phyloP scores from a whole-genome alignment of 2,113 vertebrate genomes.

The Phylloscopus trochilus region DNA sequence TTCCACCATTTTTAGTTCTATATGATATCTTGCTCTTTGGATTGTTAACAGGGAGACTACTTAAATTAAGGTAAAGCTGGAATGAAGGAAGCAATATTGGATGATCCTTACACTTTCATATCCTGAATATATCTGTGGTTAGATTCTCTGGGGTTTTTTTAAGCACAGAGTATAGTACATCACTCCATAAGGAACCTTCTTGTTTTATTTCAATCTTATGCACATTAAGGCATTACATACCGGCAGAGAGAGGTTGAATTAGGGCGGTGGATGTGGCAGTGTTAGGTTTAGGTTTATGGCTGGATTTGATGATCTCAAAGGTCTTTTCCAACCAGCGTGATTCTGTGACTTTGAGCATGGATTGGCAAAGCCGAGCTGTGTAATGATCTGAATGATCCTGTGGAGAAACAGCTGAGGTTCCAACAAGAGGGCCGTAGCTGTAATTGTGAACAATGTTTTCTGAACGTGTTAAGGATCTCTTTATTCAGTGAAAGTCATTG shows the following conservation, averaged over 20 bases:
- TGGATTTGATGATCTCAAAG: neutral
- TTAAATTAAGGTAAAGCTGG: neutral
- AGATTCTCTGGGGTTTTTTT: neutral
- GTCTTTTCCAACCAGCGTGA: neutral
- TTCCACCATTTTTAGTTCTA: neutral
- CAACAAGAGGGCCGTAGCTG: neutral
- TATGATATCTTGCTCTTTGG: neutral
- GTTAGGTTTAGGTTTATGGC: neutral
- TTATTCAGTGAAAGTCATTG: neutral
- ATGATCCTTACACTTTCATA: neutral
- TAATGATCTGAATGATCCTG: neutral
- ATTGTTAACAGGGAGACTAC: neutral
- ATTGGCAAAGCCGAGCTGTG: fast-evolving
- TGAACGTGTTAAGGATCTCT: neutral
- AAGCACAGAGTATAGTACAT: neutral
- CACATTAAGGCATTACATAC: neutral
- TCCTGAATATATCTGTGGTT: neutral
- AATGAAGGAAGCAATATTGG: neutral
- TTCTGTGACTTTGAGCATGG: neutral
- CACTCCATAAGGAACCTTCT: neutral
- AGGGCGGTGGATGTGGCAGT: neutral
- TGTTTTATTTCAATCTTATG: neutral
- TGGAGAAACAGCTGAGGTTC: neutral
- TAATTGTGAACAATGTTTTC: neutral
- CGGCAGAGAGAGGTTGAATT: neutral